phyloP scores from a whole-genome alignment of 2,888 invertebrate species.

The Phoenoteleia sp. region DNA sequence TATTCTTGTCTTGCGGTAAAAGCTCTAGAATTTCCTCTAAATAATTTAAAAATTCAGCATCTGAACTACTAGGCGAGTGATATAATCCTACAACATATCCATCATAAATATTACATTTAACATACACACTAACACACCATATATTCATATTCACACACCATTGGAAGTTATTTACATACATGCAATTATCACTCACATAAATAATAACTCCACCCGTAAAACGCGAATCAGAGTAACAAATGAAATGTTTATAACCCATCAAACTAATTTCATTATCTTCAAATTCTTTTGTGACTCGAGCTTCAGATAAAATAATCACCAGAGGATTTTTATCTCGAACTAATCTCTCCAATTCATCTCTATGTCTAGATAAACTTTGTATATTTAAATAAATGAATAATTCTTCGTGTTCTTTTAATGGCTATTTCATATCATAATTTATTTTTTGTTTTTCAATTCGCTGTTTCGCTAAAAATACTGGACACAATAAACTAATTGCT shows the following conservation, averaged over 20 bases:
- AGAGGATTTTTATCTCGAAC: neutral
- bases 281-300: neutral
- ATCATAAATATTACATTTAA: neutral
- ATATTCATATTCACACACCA: neutral
- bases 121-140: conserved; percentile 21
- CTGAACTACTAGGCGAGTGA: too few species aligned
- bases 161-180: neutral
- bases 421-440: neutral
- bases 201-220: conserved; percentile 9
- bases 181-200: conserved; percentile 3
- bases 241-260: neutral
- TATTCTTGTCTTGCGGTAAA: neutral
- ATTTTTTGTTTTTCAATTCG: conserved; percentile 2
- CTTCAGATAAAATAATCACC: neutral
- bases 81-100: conserved; percentile 4
- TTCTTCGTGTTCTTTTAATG: neutral
- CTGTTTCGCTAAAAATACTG: neutral
- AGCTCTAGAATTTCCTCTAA: neutral
- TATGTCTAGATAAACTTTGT: conserved; percentile 13
- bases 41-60: too few species aligned
- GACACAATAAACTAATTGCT: neutral
- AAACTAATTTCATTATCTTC: neutral
- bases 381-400: conserved; percentile 7
- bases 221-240: conserved; percentile 8
- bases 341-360: too few species aligned